These are phyloP conservation scores for Polypterus senegalus DNA, from an alignment of 2,113 vertebrate genomes.

Conservation along the genomic window DNA sequence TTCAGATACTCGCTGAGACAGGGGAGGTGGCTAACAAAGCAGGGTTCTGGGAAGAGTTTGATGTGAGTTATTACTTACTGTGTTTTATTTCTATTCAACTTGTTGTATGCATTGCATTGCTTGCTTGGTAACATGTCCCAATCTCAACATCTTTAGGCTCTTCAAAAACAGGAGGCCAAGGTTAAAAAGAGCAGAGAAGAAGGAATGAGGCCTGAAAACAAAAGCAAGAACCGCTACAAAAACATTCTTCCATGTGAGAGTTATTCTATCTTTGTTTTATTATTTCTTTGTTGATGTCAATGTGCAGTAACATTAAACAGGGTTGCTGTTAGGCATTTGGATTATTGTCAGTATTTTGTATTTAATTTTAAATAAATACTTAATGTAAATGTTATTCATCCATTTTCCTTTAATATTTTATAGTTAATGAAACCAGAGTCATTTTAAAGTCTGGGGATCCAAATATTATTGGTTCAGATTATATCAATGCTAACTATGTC, in stretches of 20 bases:
- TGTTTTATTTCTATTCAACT: background rate
- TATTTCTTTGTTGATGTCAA: too few species aligned
- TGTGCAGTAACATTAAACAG: too few species aligned
- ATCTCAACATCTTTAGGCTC: slow-evolving; percentile 41
- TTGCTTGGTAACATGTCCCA: too few species aligned
- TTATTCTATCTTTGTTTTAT: background rate
- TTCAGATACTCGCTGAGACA: slow-evolving; percentile 71
- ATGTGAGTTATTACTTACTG: slow-evolving; percentile 44
- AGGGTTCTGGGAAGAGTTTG: slow-evolving; percentile 97
- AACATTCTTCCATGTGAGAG: slow-evolving; percentile 89
- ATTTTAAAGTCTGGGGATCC: slow-evolving; percentile 57
- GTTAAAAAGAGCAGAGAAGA: slow-evolving; percentile 76
- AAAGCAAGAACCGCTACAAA: slow-evolving; percentile 95
- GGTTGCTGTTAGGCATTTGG: too few species aligned
- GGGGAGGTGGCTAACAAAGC: slow-evolving; percentile 60
- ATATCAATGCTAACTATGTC: slow-evolving; percentile 87
- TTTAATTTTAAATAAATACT: too few species aligned
- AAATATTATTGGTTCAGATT: slow-evolving; percentile 69
- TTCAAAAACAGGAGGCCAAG: slow-evolving; percentile 84
- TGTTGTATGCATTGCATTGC: too few species aligned
- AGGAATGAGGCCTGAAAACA: slow-evolving; percentile 89
- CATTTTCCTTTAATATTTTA: background rate
- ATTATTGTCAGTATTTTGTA: too few species aligned
- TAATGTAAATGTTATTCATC: too few species aligned
- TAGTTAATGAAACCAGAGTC: slow-evolving; percentile 86